Conservation (phyloP, 2,113 vertebrate species). For the Pardalotus punctatus region DNA sequence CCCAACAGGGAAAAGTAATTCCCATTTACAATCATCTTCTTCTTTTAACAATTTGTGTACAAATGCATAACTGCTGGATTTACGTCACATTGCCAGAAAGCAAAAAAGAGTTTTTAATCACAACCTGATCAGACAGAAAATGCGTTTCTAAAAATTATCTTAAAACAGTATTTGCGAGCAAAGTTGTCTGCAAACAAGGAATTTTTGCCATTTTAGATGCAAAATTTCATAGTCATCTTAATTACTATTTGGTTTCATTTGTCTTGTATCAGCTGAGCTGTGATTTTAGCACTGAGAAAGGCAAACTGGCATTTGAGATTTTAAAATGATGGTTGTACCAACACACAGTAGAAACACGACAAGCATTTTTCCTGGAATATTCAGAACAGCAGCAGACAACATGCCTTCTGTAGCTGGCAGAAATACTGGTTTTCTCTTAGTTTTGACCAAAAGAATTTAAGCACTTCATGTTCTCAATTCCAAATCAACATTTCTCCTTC, state of each 20-base stretch:
- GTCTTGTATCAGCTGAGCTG: neutral
- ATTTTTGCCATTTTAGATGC: neutral
- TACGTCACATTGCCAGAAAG: neutral
- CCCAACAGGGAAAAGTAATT: neutral
- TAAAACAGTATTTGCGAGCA: neutral
- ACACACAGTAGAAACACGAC: neutral
- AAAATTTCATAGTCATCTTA: neutral
- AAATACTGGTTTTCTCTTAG: neutral
- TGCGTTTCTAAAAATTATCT: neutral
- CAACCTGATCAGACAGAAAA: neutral
- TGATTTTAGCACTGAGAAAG: neutral
- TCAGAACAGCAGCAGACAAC: neutral
- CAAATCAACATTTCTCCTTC: neutral
- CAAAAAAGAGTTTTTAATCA: neutral
- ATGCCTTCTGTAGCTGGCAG: neutral
- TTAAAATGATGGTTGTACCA: neutral
- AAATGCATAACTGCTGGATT: neutral
- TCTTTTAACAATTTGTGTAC: neutral
- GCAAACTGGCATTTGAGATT: neutral
- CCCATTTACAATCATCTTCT: neutral
- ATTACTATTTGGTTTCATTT: neutral
- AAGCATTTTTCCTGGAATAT: neutral
- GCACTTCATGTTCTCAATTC: neutral
- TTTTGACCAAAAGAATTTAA: constrained; percentile 33
- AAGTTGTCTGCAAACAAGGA: neutral